These are phyloP conservation scores for Limulus polyphemus DNA, from an alignment of 2,888 invertebrate genomes.

Conservation along the genomic window DNA sequence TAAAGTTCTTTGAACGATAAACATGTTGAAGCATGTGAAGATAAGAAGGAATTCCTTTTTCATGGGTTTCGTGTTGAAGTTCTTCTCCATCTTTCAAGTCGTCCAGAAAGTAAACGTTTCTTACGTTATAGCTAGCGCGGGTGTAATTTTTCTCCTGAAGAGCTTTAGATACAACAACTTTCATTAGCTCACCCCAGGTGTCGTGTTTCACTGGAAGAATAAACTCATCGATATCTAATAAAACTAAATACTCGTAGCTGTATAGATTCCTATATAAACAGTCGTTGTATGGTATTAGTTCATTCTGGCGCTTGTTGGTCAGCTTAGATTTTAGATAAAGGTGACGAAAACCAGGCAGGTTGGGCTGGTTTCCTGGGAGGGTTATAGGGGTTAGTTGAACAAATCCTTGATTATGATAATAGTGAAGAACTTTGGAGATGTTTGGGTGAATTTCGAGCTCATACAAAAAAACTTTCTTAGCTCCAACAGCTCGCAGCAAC, in stretches of 20 bases:
- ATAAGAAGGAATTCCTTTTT: constrained; percentile 43
- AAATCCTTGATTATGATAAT: constrained; percentile 44
- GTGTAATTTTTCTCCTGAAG: constrained; percentile 53
- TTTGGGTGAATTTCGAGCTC: constrained; percentile 74
- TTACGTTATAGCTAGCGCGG: constrained; percentile 68
- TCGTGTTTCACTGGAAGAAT: constrained; percentile 50
- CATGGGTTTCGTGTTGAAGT: constrained; percentile 25
- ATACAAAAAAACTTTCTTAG: constrained; percentile 82
- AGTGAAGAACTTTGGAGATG: constrained; percentile 60
- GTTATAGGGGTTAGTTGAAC: constrained; percentile 45
- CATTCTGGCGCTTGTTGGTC: constrained; percentile 58
- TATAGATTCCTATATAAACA: constrained; percentile 58
- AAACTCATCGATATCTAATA: constrained; percentile 60
- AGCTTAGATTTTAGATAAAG: constrained; percentile 40
- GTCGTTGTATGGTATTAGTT: constrained; percentile 62
- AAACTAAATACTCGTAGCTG: constrained; percentile 50
- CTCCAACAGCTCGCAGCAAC: constrained; percentile 67
- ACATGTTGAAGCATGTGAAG: constrained; percentile 92
- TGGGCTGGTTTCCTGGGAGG: constrained; percentile 44
- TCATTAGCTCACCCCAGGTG: constrained; percentile 48
- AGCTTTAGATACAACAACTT: constrained; percentile 42
- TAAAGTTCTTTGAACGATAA: constrained; percentile 76
- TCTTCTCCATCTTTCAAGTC: constrained; percentile 53
- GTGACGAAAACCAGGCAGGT: constrained; percentile 35
- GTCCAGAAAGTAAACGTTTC: constrained; percentile 86